Evolutionary conservation across 2,888 invertebrate species (phyloP).

Genomic region (Endomychus coccineus): DNA sequence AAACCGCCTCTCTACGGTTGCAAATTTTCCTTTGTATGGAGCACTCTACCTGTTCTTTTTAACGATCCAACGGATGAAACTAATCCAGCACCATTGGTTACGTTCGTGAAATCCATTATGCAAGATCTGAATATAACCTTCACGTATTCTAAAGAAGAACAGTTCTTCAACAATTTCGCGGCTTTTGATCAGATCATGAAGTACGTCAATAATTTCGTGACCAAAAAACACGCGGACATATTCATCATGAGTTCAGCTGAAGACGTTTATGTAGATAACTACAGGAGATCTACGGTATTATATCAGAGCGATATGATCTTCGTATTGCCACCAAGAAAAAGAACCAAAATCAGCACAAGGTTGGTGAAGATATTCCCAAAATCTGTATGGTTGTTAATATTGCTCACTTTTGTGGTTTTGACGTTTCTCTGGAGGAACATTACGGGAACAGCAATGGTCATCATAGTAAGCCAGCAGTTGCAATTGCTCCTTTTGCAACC

Average conservation of each 20-base stretch:
- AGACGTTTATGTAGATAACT: not conserved
- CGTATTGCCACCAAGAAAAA: slow-evolving; percentile 10
- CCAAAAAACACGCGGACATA: too few relatives aligned
- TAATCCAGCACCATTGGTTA: not conserved
- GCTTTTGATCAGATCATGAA: too few relatives aligned
- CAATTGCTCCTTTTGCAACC: too few relatives aligned
- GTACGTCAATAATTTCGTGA: too few relatives aligned
- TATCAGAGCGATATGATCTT: not conserved
- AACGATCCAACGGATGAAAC: too few relatives aligned
- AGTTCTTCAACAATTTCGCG: too few relatives aligned
- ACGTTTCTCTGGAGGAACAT: not conserved
- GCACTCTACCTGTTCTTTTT: too few relatives aligned
- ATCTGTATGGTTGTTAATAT: not conserved
- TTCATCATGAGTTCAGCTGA: not conserved
- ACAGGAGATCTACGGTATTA: not conserved
- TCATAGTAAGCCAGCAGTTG: too few relatives aligned
- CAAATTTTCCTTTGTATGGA: too few relatives aligned
- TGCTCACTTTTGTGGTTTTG: not conserved
- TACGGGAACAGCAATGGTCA: slow-evolving; percentile 1
- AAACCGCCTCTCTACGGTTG: too few relatives aligned
- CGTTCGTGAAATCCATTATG: not conserved
- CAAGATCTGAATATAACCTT: not conserved
- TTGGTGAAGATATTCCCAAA: not conserved
- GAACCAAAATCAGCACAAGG: not conserved
- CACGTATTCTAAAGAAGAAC: not conserved